phyloP scores from a whole-genome alignment of 1,140 invertebrate genomes.

The Venturia canescens region DNA sequence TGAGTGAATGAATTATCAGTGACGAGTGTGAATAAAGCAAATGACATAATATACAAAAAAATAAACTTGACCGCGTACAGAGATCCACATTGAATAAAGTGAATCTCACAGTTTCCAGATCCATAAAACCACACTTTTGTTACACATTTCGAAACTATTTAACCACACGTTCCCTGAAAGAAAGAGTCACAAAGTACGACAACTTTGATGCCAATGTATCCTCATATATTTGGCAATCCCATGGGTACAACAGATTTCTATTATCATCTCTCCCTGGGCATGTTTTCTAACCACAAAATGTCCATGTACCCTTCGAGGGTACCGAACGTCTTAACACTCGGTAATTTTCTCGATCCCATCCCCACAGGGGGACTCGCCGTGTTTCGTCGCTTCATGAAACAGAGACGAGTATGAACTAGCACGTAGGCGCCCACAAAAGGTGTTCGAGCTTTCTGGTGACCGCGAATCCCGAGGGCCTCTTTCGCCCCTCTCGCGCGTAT shows the following conservation, averaged over 20 bases:
- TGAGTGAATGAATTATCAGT: no score
- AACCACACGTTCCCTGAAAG: background rate
- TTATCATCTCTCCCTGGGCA: background rate
- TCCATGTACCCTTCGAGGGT: background rate
- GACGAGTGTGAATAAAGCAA: no score
- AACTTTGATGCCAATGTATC: background rate
- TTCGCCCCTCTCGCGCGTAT: background rate
- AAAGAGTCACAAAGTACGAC: background rate
- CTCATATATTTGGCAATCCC: background rate
- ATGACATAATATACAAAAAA: no score
- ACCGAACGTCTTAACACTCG: background rate
- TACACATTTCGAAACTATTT: background rate
- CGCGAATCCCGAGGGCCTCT: background rate
- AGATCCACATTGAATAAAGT: no score
- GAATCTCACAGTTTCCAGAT: no score
- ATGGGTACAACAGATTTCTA: background rate
- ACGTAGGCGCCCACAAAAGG: background rate
- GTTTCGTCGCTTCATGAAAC: background rate
- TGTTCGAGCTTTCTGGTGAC: background rate
- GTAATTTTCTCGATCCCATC: constrained; percentile 12
- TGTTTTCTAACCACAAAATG: constrained; percentile 24
- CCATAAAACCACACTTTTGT: no score
- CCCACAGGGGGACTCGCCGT: background rate
- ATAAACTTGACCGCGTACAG: no score
- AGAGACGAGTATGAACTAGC: background rate